phyloP scores from a whole-genome alignment of 1,140 invertebrate genomes.

The Drosophila virilis region DNA sequence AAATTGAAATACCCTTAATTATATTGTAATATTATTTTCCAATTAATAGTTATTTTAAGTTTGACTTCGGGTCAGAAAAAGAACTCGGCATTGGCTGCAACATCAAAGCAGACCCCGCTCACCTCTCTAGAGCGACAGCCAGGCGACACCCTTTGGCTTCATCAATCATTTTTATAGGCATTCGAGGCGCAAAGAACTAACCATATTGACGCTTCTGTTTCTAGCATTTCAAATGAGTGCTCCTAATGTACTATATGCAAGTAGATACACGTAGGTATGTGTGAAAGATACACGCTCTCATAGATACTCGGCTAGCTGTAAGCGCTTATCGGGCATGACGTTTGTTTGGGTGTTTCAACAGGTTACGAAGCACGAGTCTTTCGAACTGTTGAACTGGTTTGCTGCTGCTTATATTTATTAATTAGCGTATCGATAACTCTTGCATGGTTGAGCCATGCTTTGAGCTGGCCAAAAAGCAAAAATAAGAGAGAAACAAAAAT shows the following conservation, averaged over 20 bases:
- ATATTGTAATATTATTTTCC: not conserved
- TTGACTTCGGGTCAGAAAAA: not conserved
- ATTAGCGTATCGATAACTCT: constrained; percentile 78
- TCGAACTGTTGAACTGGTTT: constrained; percentile 61
- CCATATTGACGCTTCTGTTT: constrained; percentile 61
- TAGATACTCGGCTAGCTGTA: constrained; percentile 47
- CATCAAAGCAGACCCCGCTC: constrained; percentile 47
- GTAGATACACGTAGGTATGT: constrained; percentile 1
- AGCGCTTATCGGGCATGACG: constrained; percentile 69
- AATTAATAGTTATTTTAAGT: constrained; percentile 13
- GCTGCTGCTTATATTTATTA: constrained; percentile 68
- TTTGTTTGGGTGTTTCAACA: constrained; percentile 67
- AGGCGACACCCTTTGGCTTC: constrained; percentile 65
- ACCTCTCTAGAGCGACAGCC: not conserved
- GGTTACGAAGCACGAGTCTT: constrained; percentile 42
- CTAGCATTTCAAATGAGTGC: constrained; percentile 23
- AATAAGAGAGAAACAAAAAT: constrained; percentile 25
- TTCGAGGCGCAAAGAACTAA: constrained; percentile 22
- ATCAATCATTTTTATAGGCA: constrained; percentile 59
- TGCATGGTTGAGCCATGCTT: constrained; percentile 38
- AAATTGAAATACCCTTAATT: constrained; percentile 1
- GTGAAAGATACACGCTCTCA: constrained; percentile 7
- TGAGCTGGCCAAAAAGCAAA: constrained; percentile 20
- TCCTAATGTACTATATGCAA: not conserved
- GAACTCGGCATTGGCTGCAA: constrained; percentile 19